Evolutionary conservation across 2,888 invertebrate species (phyloP), one percentile per base, ranked within the genome.

Genomic region (Unio delphinus): DNA sequence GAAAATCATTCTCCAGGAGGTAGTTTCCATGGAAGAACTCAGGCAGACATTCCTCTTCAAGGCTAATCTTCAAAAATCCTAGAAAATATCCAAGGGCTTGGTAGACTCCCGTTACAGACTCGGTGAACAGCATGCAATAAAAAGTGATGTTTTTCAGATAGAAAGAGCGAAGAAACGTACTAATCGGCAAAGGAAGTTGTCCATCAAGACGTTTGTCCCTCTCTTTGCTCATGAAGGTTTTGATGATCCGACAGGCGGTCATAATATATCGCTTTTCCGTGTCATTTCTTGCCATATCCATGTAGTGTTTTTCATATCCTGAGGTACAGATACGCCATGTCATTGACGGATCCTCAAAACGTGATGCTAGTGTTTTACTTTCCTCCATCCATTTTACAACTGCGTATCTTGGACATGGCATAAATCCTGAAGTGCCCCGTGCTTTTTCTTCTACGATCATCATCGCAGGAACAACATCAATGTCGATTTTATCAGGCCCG

Each of bases 401-500:
- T 11, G 75, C 81, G 55, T 77, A 76, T 4, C 77, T 72, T 0
- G 71, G 71, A 57, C 77, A 78, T 4, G 72, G 60, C 67, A 80
- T 72, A 1, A 57, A 55, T 6, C 57, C n/a, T 45, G 45, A 45
- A 45, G 11, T 15, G 56, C 72, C 63, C 2, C 71, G 73, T 6
- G 73, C 73, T 20, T 63, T 34, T 54, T 78, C 79, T 4, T 60
- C 30, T 60, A 68, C 67, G 7, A 81, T n/a, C 7, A 74, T 62
- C 18, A 81, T 45, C 0, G 74, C 79, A 4, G 81, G 81, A 15
- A 81, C 78, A 59, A 81, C 62, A 58, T 81, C 81, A 2, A 81
- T 63, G 67, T 79, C 79, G 26, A 81, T 77, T 15, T 15, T 15
- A 45, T 45, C 45, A 45, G 45, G 45, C 45, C 3, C 45, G 15